These are phyloP conservation scores for Nomada hirtipes DNA, from an alignment of 2,888 invertebrate genomes.

Conservation along the genomic window DNA sequence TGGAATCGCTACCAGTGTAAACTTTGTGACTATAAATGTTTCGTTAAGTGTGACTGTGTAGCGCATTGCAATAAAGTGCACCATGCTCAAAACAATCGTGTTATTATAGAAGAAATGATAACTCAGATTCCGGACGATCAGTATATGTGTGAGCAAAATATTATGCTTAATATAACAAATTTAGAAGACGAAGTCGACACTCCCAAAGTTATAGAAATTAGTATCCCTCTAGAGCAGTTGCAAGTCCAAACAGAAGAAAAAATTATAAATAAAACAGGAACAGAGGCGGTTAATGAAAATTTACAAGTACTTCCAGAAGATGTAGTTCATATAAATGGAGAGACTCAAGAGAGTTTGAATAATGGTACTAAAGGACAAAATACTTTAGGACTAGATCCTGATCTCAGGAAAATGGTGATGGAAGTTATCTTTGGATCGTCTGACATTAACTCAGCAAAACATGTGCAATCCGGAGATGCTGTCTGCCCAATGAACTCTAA, in stretches of 20 bases:
- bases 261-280: background rate
- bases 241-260: conserved; percentile 15
- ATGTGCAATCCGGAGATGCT: background rate
- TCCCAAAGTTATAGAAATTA: conserved; percentile 19
- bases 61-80: conserved; percentile 88
- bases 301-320: background rate
- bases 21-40: conserved; percentile 89
- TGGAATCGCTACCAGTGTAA: conserved; percentile 92
- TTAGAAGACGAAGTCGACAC: conserved; percentile 1
- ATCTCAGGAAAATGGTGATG: conserved; percentile 82
- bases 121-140: conserved; percentile 63
- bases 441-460: conserved; percentile 18
- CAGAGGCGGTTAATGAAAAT: background rate
- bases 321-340: background rate
- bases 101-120: conserved; percentile 68
- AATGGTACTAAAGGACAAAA: background rate
- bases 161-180: conserved; percentile 33
- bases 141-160: conserved; percentile 35
- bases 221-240: conserved; percentile 4
- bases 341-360: background rate
- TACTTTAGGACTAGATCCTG: conserved; percentile 63
- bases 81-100: conserved; percentile 84
- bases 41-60: conserved; percentile 88
- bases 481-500: background rate
- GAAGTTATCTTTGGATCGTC: conserved; percentile 82